phyloP scores from a whole-genome alignment of 2,113 vertebrate genomes.

The Microcebus murinus region DNA sequence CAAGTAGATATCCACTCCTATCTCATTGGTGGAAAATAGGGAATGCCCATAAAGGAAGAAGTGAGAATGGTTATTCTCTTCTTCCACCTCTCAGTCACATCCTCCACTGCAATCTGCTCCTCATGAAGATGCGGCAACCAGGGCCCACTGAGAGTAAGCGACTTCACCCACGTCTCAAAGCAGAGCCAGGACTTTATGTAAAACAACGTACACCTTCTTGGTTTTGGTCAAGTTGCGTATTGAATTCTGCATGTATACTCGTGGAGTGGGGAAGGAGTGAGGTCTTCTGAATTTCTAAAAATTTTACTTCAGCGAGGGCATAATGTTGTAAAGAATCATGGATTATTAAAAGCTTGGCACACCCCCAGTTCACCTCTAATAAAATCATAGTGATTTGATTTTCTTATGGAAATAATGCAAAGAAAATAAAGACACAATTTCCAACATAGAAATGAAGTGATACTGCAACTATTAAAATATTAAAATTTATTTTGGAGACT shows the following conservation, averaged over 20 bases:
- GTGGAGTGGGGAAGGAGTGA: fast-evolving
- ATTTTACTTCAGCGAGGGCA: not conserved
- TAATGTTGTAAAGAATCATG: not conserved
- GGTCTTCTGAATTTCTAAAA: not conserved
- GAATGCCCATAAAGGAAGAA: not conserved
- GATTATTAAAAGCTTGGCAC: not conserved
- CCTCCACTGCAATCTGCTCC: not conserved
- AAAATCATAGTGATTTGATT: not conserved
- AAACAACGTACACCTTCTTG: not conserved
- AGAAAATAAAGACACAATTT: not conserved
- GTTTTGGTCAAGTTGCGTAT: not conserved
- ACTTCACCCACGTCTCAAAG: not conserved
- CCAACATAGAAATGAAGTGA: not conserved
- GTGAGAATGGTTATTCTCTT: too few relatives aligned
- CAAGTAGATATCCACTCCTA: not conserved
- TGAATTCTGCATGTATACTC: not conserved
- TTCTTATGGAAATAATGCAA: not conserved
- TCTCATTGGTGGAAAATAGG: not conserved
- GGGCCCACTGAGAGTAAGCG: not conserved
- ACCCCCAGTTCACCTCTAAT: not conserved
- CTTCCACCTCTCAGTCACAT: not conserved
- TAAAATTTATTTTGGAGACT: not conserved
- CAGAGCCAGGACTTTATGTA: not conserved
- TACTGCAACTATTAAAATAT: not conserved
- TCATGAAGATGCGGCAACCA: not conserved